Base-by-base conservation (phyloP, 2,797 vertebrate genomes). In the Catamblyrhynchus diadema region DNA sequence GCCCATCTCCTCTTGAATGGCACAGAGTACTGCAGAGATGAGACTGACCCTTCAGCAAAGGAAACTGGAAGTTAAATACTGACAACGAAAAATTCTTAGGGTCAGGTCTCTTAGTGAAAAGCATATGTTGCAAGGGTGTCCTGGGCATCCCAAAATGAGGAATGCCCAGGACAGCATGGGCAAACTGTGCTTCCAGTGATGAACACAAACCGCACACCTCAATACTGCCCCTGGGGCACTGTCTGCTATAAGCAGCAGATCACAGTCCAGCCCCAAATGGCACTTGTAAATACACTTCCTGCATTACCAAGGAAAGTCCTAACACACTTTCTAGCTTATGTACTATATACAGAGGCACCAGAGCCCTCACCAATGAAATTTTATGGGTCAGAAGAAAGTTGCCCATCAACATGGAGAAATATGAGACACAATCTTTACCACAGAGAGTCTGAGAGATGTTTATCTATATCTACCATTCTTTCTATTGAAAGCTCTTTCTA, bases 141-240 rank as follows among this genome's bases (percentile, higher is more conserved):
- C 53, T 54, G 32, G 32, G 13, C 21, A n/a, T 54, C 53, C 53
- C 53, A 7, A 50, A 86, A 88, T 25, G 57, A 78, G 21, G 5
- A 27, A 37, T 53, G 23, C 4, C 16, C 64, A 51, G 60, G 35
- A 44, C 20, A 57, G 13, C 28, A 37, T 0, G 1, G 32, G 23
- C 21, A 70, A 53, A 27, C 19, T 2, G 4, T 23, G 16, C 33
- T 81, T 87, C 27, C 65, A 65, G 59, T 7, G 32, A 33, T 27
- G 41, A 45, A 32, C 23, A 33, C 7, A 28, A 2, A 2, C n/a
- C 27, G 8, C 8, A 54, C 14, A 12, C 0, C 7, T 27, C 37
- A 83, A 14, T 30, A 17, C 24, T 64, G 30, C 17, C 35, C 30
- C 32, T 37, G 16, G 18, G 35, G 27, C 39, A 62, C 19, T 30